Evolutionary conservation across 2,797 vertebrate genomes (phyloP).

Genomic region (Echeneis naucrates): DNA sequence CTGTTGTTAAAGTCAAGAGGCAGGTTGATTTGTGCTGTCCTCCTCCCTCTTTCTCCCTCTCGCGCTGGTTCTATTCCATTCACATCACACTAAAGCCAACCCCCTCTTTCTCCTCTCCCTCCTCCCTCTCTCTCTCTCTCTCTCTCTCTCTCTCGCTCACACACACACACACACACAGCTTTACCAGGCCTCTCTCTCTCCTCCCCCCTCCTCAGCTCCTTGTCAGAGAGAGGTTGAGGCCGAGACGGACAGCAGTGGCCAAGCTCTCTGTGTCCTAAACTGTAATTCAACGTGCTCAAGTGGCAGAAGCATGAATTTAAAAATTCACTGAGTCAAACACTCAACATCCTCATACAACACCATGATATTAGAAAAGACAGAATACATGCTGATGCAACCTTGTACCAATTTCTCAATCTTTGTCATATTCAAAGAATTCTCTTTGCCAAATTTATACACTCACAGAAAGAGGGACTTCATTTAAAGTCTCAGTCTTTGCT

Average conservation of each 20-base stretch:
- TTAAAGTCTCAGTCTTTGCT: conserved; percentile 37
- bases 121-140: conserved; percentile 67
- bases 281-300: conserved; percentile 43
- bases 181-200: conserved; percentile 57
- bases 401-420: conserved; percentile 23
- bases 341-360: not conserved
- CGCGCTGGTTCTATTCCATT: conserved; percentile 84
- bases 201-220: conserved; percentile 66
- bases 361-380: conserved; percentile 2
- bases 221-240: conserved; percentile 71
- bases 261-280: conserved; percentile 40
- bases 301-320: conserved; percentile 1
- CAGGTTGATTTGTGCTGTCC: conserved; percentile 85
- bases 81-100: conserved; percentile 84
- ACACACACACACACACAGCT: conserved; percentile 39
- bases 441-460: conserved; percentile 50
- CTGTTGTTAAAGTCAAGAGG: conserved; percentile 79
- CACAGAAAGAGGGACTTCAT: conserved; percentile 22
- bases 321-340: conserved; percentile 30
- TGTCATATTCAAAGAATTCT: conserved; percentile 37
- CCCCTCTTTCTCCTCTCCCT: conserved; percentile 74
- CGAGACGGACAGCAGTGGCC: conserved; percentile 52
- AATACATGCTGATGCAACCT: conserved; percentile 42
- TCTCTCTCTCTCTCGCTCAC: conserved; percentile 61
- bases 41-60: conserved; percentile 75